Percentiles rank a stretch among this genome's conserved stretches.
Evolutionary conservation across 2,888 invertebrate genomes (phyloP).

Genomic region (Lochmaea crataegi): DNA sequence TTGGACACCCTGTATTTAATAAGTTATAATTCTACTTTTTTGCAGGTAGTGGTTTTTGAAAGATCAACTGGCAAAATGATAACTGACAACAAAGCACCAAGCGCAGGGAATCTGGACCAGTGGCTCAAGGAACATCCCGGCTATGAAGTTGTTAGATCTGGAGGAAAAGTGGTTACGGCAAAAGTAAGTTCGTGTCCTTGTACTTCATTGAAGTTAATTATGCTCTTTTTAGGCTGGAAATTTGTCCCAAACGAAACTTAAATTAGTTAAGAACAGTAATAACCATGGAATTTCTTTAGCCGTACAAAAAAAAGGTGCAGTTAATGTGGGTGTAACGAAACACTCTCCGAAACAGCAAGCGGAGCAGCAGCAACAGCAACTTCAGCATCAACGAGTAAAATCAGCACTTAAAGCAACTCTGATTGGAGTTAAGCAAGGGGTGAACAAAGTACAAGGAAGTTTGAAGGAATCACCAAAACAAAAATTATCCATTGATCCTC

Average conservation of each 20-base stretch:
- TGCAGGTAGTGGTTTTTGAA: constrained; percentile 81
- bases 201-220: not conserved
- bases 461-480: constrained; percentile 27
- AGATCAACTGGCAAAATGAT: constrained; percentile 80
- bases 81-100: constrained; percentile 86
- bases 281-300: constrained; percentile 61
- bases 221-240: constrained; percentile 45
- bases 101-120: constrained; percentile 79
- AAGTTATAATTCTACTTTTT: too few relatives aligned
- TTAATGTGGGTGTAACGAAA: constrained; percentile 59
- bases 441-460: constrained; percentile 9
- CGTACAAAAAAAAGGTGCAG: constrained; percentile 59
- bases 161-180: constrained; percentile 58
- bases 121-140: constrained; percentile 91
- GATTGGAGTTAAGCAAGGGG: constrained; percentile 15
- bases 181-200: constrained; percentile 47
- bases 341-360: constrained; percentile 55
- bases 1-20: too few relatives aligned
- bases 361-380: constrained; percentile 10
- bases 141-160: constrained; percentile 83
- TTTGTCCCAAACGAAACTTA: constrained; percentile 61
- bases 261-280: constrained; percentile 59
- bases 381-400: constrained; percentile 19
- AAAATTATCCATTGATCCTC: constrained; percentile 26
- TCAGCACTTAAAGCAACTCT: constrained; percentile 31